Conservation (phyloP, 2,797 vertebrate genomes). For the Rhabdomys pumilio region DNA sequence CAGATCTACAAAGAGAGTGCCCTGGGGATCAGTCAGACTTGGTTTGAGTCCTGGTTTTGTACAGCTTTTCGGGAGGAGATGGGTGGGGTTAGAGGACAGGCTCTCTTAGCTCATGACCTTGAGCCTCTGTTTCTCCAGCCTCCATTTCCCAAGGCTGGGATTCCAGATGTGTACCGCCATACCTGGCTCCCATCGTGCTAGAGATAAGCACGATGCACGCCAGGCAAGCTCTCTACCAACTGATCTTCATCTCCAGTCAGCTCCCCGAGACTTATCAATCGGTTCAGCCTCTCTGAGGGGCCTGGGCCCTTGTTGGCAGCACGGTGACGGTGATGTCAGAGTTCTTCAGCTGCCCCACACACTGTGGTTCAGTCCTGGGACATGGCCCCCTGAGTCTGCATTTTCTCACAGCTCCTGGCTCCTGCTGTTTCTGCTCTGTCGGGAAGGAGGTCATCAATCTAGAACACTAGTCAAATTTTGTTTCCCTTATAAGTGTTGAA, state of each 20-base stretch:
- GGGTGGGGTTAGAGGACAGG: background rate
- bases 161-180: background rate
- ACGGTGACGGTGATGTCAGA: accelerated
- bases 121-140: background rate
- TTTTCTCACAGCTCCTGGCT: background rate
- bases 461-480: background rate
- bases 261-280: background rate
- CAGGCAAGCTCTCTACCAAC: background rate
- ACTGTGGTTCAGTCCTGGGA: accelerated
- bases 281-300: background rate
- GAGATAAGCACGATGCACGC: background rate
- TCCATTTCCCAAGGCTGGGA: background rate
- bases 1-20: background rate
- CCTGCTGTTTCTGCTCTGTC: background rate
- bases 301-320: background rate
- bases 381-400: background rate
- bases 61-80: background rate
- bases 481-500: background rate
- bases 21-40: background rate
- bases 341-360: background rate
- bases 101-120: background rate
- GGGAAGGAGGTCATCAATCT: background rate
- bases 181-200: background rate
- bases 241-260: background rate
- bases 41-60: background rate